Conservation (phyloP, 2,888 invertebrate genomes). For the Formica aserva region DNA sequence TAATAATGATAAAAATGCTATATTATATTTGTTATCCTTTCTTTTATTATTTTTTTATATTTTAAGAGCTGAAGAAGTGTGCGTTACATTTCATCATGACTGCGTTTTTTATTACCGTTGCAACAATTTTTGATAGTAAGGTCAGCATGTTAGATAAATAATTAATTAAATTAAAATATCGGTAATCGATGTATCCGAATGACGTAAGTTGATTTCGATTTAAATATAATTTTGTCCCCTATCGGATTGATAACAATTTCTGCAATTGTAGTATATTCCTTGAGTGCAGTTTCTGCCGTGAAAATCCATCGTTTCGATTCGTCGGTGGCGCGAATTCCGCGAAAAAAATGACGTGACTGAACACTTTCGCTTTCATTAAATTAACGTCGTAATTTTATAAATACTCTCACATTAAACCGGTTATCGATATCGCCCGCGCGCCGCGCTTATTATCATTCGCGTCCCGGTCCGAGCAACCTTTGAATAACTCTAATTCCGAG, state of each 20-base stretch:
- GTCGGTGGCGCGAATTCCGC: not conserved
- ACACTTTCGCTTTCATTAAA: conserved; percentile 34
- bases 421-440: conserved; percentile 32
- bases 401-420: conserved; percentile 46
- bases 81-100: not conserved
- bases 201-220: not conserved
- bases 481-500: conserved; percentile 47
- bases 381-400: conserved; percentile 34
- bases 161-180: not conserved
- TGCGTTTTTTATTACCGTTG: not conserved
- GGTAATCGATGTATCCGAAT: not conserved
- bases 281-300: not conserved
- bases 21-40: not conserved
- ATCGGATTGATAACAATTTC: not conserved
- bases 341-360: not conserved
- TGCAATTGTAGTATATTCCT: not conserved
- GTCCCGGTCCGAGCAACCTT: not conserved
- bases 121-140: not conserved
- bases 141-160: not conserved
- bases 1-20: not conserved
- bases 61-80: not conserved
- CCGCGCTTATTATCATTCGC: conserved; percentile 35
- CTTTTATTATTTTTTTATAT: not conserved
- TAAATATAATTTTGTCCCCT: not conserved
- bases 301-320: conserved; percentile 12